Evolutionary conservation across 2,888 invertebrate species (phyloP).

Genomic region (Pristionchus fissidentatus): DNA sequence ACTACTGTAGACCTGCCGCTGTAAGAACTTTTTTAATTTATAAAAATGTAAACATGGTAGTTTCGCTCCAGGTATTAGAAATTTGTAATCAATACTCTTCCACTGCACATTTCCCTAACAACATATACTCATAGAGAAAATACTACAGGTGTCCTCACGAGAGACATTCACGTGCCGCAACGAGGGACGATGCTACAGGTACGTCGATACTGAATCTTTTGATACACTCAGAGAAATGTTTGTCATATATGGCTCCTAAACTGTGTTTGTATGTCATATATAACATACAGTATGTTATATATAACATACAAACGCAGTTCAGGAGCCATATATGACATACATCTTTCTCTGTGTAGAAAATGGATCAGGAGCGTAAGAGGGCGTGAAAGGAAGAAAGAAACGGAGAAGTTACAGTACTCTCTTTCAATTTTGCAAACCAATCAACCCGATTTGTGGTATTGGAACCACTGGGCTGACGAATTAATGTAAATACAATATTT

Average conservation of each 20-base stretch:
- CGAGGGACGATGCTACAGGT: constrained; percentile 40
- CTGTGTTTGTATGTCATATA: too few species aligned
- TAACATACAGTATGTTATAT: too few species aligned
- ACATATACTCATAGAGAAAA: too few species aligned
- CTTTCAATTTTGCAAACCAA: not conserved
- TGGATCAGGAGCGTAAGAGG: not conserved
- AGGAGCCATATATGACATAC: too few species aligned
- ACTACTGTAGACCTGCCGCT: constrained; percentile 81
- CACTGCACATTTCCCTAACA: too few species aligned
- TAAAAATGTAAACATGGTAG: not conserved
- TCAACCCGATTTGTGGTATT: too few species aligned
- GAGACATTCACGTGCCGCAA: constrained; percentile 36
- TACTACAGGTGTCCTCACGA: constrained; percentile 8
- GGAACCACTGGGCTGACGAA: not conserved
- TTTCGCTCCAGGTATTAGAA: too few species aligned
- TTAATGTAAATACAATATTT: not conserved
- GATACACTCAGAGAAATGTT: too few species aligned
- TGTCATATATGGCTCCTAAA: too few species aligned
- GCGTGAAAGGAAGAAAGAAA: not conserved
- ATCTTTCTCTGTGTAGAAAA: not conserved
- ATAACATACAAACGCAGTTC: too few species aligned
- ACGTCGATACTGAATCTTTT: too few species aligned
- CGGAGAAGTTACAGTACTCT: not conserved
- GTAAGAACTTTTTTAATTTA: constrained; percentile 47
- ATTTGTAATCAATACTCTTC: too few species aligned